Conservation (phyloP, 2,888 invertebrate species). For the Drosophila paranaensis region DNA sequence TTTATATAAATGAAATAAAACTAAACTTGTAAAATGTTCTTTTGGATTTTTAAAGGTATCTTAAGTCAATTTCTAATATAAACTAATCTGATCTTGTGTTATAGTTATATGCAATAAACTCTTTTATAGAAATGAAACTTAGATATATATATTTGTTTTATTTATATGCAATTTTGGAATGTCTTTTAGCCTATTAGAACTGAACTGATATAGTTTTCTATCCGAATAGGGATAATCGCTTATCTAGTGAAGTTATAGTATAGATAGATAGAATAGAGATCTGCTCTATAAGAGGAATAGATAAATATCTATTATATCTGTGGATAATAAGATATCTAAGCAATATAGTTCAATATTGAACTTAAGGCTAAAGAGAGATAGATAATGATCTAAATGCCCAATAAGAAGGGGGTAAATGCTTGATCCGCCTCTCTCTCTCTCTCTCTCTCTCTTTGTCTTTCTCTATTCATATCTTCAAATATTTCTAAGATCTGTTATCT, state of each 20-base stretch:
- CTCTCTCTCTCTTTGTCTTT: too few relatives aligned
- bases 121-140: conserved; percentile 1
- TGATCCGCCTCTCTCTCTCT: neutral
- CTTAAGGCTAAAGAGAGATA: neutral
- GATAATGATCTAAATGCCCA: neutral
- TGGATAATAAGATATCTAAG: neutral
- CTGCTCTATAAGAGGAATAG: too few relatives aligned
- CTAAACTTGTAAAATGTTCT: neutral
- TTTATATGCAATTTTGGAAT: neutral
- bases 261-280: neutral
- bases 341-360: neutral
- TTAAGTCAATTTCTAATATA: neutral
- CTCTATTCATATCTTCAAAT: neutral
- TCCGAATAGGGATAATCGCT: too few relatives aligned
- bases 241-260: neutral
- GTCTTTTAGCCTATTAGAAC: too few relatives aligned
- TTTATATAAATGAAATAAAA: conserved; percentile 50
- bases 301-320: too few relatives aligned
- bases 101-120: conserved; percentile 1
- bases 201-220: too few relatives aligned
- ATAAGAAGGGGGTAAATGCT: neutral
- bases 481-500: neutral
- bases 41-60: neutral
- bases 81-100: neutral
- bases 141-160: neutral